Base-by-base conservation (phyloP, 92 coral and sea anemone genomes). In the Epizoanthus stellaris region DNA sequence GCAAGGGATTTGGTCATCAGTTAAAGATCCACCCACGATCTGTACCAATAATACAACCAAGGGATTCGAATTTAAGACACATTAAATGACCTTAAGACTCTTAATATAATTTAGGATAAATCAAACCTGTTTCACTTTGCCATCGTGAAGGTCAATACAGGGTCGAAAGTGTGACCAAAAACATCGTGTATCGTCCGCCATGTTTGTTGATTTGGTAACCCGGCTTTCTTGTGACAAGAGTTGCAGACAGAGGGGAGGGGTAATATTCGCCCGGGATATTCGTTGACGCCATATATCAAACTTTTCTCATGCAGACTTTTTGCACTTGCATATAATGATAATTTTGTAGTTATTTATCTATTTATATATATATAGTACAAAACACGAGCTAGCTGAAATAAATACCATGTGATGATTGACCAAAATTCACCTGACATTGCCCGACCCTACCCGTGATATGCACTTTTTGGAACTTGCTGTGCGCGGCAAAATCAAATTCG, bases 11-110 rank as follows among this genome's bases (percentile, higher is more conserved):
- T n/a, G n/a, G n/a, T n/a, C n/a, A n/a, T n/a, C n/a, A n/a, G n/a
- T n/a, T n/a, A n/a, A n/a, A n/a, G n/a, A n/a, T n/a, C n/a, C 90
- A 30, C 90, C 90, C 17, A 87, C 90, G 53, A 87, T 87, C 90
- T 87, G 65, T 43, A 62, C 12, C 8, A 16, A 61, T 70, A 30
- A 30, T 76, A 67, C 20, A 23, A 21, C 21, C 40, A 1, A 38
- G 5, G 8, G 2, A 67, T 36, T 67, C 34, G 1, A 67, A 9
- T 38, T 68, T 66, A 23, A 23, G 43, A 68, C 39, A 66, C 8
- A 5, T 34, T 25, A 3, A 25, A 66, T 15, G 3, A 30, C 34
- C 34, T 30, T 30, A 30, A 30, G 1, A 0, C 34, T 16, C 13
- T 11, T 8, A 30, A 66, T 6, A 66, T 10, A 38, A 68, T 14